phyloP scores from a whole-genome alignment of 2,113 vertebrate genomes.

The Rhinoptilus africanus region DNA sequence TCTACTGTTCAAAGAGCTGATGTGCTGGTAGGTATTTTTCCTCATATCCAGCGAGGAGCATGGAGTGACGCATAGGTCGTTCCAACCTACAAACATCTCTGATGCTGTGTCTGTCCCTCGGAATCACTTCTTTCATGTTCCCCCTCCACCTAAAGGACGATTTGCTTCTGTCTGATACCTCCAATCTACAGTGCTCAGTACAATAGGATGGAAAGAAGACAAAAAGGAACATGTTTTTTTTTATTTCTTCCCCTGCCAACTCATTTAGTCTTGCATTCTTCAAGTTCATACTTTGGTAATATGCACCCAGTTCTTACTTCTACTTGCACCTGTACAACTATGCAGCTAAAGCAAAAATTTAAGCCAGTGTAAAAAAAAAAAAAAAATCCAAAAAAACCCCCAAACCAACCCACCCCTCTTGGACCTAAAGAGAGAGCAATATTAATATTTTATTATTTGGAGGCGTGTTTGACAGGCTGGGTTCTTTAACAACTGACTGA shows the following conservation, averaged over 20 bases:
- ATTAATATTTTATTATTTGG: neutral
- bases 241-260: neutral
- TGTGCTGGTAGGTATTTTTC: neutral
- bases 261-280: neutral
- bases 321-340: neutral
- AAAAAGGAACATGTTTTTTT: fast-evolving
- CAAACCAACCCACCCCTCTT: neutral
- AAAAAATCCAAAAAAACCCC: neutral
- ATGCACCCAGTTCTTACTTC: neutral
- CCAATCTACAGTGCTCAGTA: neutral
- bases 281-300: neutral
- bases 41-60: neutral
- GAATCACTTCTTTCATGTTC: neutral
- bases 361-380: neutral
- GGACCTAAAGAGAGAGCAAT: neutral
- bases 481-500: neutral
- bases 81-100: neutral
- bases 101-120: neutral
- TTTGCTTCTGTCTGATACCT: neutral
- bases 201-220: neutral
- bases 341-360: neutral
- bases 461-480: neutral
- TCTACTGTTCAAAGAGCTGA: neutral
- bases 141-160: neutral
- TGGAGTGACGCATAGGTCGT: neutral